A percentile compares a stretch with the other conserved stretches of the same genome.
Evolutionary conservation across 37 sponge, comb jelly and placozoan genomes (phyloP).

Genomic region (Cliona cf. orientalis): DNA sequence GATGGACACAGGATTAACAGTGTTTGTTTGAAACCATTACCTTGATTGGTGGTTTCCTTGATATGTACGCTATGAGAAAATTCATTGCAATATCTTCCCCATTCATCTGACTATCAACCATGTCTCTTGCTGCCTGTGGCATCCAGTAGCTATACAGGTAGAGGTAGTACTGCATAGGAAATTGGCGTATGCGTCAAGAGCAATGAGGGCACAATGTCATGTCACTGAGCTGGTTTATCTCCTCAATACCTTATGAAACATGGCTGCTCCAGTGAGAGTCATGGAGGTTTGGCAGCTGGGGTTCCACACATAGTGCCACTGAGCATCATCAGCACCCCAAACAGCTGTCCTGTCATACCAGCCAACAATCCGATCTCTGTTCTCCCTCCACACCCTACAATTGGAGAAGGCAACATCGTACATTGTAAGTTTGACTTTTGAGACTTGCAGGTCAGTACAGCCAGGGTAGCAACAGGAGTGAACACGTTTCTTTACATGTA

Average conservation of each 20-base stretch:
- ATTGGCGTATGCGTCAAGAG: too few relatives aligned
- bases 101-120: slow-evolving; percentile 82
- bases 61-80: slow-evolving; percentile 79
- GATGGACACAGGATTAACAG: too few relatives aligned
- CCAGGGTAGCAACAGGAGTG: too few relatives aligned
- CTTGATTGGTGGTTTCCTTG: slow-evolving; percentile 89
- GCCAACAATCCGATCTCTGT: slow-evolving; percentile 79
- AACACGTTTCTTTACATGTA: too few relatives aligned
- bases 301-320: neutral
- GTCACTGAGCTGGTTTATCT: too few relatives aligned
- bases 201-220: too few relatives aligned
- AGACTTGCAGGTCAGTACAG: too few relatives aligned
- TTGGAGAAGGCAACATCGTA: too few relatives aligned
- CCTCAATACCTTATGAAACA: slow-evolving; percentile 11
- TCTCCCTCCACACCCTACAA: slow-evolving; percentile 93
- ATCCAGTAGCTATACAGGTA: slow-evolving; percentile 77
- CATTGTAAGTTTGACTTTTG: too few relatives aligned
- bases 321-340: slow-evolving; percentile 48
- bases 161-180: slow-evolving; percentile 82
- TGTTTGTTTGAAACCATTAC: slow-evolving; percentile 30
- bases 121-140: slow-evolving; percentile 53
- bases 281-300: slow-evolving; percentile 10
- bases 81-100: slow-evolving; percentile 97
- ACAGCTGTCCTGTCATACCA: slow-evolving; percentile 62
- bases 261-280: slow-evolving; percentile 8